Evolutionary conservation across 2,797 vertebrate species (phyloP).

Genomic region (Fistularia tabacaria): DNA sequence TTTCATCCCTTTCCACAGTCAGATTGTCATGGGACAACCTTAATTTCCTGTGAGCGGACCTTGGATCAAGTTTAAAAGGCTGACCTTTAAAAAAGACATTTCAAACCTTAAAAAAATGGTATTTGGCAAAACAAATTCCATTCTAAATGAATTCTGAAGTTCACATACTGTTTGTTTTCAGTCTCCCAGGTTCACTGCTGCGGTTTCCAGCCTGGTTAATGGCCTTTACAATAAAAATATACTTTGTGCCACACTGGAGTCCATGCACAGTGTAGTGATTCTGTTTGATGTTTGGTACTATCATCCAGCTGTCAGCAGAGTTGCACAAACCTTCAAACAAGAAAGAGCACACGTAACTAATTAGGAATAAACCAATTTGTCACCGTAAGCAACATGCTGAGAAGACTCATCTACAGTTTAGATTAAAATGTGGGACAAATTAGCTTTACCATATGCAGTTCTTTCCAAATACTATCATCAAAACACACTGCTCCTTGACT

Average conservation of each 20-base stretch:
- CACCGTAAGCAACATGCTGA: too few species aligned
- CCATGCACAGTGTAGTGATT: conserved; percentile 98
- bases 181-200: conserved; percentile 90
- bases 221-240: conserved; percentile 96
- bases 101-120: not conserved
- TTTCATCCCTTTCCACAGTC: conserved; percentile 95
- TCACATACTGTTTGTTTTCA: conserved; percentile 96
- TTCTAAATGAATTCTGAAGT: not conserved
- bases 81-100: conserved; percentile 79
- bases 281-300: conserved; percentile 98
- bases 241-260: conserved; percentile 95
- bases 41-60: conserved; percentile 93
- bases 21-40: conserved; percentile 95
- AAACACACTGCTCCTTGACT: conserved; percentile 22
- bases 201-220: conserved; percentile 97
- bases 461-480: conserved; percentile 2
- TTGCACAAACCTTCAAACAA: conserved; percentile 89
- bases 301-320: conserved; percentile 99
- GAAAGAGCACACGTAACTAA: conserved; percentile 26
- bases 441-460: too few species aligned
- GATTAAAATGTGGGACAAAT: too few species aligned
- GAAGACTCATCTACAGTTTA: too few species aligned
- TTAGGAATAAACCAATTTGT: conserved; percentile 5
- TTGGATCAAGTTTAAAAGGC: conserved; percentile 95
- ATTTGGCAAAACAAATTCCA: not conserved